Base-by-base conservation (phyloP, 1,140 invertebrate genomes). In the Polypedilum vanderplanki region DNA sequence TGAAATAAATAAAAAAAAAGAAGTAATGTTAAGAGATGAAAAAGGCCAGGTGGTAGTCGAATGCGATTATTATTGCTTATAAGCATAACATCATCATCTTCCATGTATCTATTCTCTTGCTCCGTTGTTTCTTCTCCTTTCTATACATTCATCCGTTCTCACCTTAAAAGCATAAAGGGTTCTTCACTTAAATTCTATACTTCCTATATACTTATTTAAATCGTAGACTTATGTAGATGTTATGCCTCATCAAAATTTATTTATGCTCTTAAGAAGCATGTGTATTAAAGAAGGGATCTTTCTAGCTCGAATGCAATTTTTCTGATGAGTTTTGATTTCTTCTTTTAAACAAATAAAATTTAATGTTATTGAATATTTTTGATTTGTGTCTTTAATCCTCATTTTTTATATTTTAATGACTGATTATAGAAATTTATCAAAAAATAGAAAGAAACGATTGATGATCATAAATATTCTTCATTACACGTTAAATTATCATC, bases 1-100 rank as follows among this genome's bases (percentile, higher is more conserved):
- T 10, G 18, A 57, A 12, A 57, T 57, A 12, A 33, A 70, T 22
- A 70, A 70, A 70, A 67, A 70, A 70, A 18, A 70, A 22, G 17
- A 70, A 18, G 65, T 18, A 70, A 70, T 20, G 17, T 18, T n/a
- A 70, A 70, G 46, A 57, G 20, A 70, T 70, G 20, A 70, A 70
- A 70, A 70, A 70, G 65, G 65, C 65, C 65, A 70, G 65, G 65
- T 70, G 65, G 15, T 70, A 70, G 65, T 22, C 65, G 65, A 70
- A 57, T 57, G 46, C 20, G 65, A 70, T 70, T 70, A 70, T 70
- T 70, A 70, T 70, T 70, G 65, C 65, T 70, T 70, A 70, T 70
- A 20, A 57, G 46, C 46, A 57, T 57, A 57, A 57, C 46, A 57
- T 57, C 46, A 57, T 57, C 46, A 57, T 57, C 46, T 57, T 57